A percentile compares a stretch with the other conserved stretches of the same genome.
These are phyloP conservation scores for Spea multiplicata DNA, from an alignment of 2,113 vertebrate species.

Conservation along the genomic window DNA sequence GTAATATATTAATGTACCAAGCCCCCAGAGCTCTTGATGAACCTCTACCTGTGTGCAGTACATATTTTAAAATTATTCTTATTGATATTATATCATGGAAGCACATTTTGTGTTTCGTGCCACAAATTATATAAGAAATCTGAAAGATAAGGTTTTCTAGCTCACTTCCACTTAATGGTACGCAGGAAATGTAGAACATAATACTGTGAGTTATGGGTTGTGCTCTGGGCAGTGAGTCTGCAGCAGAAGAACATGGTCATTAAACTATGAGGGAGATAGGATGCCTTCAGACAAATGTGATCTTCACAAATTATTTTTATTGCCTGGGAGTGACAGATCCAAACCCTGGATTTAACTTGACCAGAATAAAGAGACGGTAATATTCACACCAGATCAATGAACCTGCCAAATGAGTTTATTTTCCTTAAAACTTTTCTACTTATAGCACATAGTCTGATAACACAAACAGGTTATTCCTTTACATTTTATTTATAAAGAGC, in stretches of 20 bases:
- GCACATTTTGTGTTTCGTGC: slow-evolving; percentile 21
- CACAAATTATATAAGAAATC: slow-evolving; percentile 31
- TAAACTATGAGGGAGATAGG: slow-evolving; percentile 53
- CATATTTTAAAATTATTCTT: slow-evolving; percentile 41
- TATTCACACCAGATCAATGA: slow-evolving; percentile 4
- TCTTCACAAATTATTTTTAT: slow-evolving; percentile 64
- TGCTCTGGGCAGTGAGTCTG: slow-evolving; percentile 49
- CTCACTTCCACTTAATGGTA: slow-evolving; percentile 54
- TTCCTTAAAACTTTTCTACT: no score
- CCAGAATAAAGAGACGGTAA: background rate
- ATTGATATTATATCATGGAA: slow-evolving; percentile 12
- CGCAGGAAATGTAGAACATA: slow-evolving; percentile 48
- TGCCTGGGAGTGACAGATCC: slow-evolving; percentile 63
- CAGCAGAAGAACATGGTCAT: slow-evolving; percentile 45
- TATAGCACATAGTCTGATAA: no score
- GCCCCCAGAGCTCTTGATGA: slow-evolving; percentile 33
- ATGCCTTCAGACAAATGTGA: slow-evolving; percentile 66
- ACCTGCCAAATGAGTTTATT: background rate
- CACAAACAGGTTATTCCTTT: no score
- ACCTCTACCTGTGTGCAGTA: slow-evolving; percentile 29
- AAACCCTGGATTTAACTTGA: slow-evolving; percentile 61
- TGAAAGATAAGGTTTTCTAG: slow-evolving; percentile 46
- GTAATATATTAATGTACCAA: slow-evolving; percentile 22
- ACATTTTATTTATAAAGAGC: no score
- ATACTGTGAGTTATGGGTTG: slow-evolving; percentile 55